Conservation (phyloP, 2,113 vertebrate genomes). For the Hydrochoerus hydrochaeris region DNA sequence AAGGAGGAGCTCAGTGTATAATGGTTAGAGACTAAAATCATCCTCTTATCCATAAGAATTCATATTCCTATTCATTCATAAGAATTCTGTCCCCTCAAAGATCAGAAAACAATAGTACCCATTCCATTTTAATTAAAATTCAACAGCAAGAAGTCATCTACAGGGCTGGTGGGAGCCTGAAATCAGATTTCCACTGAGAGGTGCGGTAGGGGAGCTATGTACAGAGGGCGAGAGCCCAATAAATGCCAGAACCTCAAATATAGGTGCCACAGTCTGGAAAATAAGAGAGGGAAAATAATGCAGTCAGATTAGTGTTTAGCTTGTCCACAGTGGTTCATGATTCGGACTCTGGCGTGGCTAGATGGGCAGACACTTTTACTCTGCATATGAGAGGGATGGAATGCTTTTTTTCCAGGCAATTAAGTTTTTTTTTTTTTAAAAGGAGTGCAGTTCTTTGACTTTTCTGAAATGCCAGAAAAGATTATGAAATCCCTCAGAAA, state of each 20-base stretch:
- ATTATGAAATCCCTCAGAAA: constrained; percentile 58
- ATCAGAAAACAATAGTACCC: neutral
- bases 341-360: constrained; percentile 16
- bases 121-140: neutral
- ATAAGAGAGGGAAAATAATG: neutral
- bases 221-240: neutral
- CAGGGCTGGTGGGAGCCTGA: neutral
- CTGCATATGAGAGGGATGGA: neutral
- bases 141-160: neutral
- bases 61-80: no score
- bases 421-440: no score
- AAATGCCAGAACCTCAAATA: neutral
- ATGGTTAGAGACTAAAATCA: neutral
- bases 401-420: constrained; percentile 63
- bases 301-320: neutral
- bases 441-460: constrained; percentile 17
- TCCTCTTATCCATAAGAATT: neutral
- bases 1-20: neutral
- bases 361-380: constrained; percentile 15
- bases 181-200: neutral
- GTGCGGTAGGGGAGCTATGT: neutral
- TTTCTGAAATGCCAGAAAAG: constrained; percentile 69
- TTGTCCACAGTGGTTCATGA: neutral
- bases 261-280: neutral
- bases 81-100: neutral